A percentile compares a stretch with the other conserved stretches of the same genome.
Conservation (phyloP, 92 coral and sea anemone species). For the Zoanthus solanderi region DNA sequence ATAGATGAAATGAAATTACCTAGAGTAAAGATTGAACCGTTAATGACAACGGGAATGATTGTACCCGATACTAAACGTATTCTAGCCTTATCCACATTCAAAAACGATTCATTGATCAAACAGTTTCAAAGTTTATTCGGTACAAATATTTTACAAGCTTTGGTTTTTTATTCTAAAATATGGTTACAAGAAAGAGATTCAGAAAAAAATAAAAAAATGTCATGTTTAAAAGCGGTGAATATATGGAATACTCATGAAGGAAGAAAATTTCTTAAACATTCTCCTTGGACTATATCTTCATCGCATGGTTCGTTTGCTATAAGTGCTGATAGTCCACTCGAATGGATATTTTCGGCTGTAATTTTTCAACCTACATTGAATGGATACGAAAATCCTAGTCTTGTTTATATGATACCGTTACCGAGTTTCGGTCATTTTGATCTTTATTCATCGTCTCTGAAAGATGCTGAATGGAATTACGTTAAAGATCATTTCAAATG, state of each 20-base stretch:
- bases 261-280: background rate
- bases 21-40: background rate
- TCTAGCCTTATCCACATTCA: background rate
- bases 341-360: background rate
- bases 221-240: background rate
- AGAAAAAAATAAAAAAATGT: no score
- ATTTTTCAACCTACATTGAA: background rate
- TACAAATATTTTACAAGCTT: background rate
- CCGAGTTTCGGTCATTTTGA: background rate
- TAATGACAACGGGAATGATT: background rate
- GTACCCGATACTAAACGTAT: background rate
- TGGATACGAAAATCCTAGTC: background rate
- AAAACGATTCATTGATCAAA: background rate
- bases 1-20: background rate
- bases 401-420: background rate
- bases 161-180: background rate
- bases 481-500: background rate
- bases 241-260: background rate
- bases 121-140: background rate
- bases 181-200: background rate
- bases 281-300: background rate
- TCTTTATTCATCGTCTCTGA: background rate
- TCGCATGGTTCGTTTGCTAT: background rate
- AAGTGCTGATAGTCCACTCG: background rate
- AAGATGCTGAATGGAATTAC: background rate